These are phyloP conservation scores for Prinia subflava DNA, from an alignment of 2,113 vertebrate species.

Conservation along the genomic window DNA sequence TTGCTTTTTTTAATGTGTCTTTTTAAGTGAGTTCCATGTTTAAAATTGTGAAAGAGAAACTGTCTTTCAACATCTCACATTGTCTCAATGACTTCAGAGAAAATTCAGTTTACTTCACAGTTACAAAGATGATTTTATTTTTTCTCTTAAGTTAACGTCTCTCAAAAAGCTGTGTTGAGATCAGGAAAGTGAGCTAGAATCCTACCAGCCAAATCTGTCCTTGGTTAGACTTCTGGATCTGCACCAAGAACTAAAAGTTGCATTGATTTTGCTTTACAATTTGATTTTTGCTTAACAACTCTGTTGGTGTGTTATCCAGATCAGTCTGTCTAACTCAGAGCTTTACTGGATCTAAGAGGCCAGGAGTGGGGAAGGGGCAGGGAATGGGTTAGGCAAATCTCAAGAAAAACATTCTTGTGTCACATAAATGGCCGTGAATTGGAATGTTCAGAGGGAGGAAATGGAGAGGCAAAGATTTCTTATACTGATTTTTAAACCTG, in stretches of 20 bases:
- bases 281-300: background rate
- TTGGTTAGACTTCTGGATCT: background rate
- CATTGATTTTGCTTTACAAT: background rate
- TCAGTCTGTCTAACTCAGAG: background rate
- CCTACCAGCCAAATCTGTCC: background rate
- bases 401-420: background rate
- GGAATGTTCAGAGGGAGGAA: background rate
- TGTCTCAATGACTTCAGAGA: background rate
- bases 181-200: background rate
- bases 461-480: background rate
- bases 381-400: background rate
- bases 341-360: background rate
- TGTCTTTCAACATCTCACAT: background rate
- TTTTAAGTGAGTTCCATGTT: background rate
- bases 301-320: background rate
- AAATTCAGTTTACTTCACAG: background rate
- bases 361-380: background rate
- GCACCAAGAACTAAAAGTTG: background rate
- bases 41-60: background rate
- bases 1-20: background rate
- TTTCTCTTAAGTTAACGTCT: background rate
- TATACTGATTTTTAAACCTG: background rate
- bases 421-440: background rate
- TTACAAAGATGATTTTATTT: background rate
- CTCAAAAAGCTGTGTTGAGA: background rate